Base-by-base conservation (phyloP, 2,113 vertebrate species). In the Zosterops lateralis region DNA sequence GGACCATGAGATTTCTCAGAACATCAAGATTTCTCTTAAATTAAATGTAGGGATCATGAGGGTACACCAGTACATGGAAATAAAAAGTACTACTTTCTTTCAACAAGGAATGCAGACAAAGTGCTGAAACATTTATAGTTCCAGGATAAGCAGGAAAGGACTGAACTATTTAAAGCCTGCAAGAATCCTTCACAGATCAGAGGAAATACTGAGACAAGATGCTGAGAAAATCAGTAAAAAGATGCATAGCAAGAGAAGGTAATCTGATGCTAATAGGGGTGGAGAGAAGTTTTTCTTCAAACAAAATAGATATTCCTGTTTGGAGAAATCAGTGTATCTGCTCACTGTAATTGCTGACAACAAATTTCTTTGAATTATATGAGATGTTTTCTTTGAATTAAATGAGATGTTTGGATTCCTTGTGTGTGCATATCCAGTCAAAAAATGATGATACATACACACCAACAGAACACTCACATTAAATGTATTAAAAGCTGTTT, bases 331-430 rank as follows among this genome's bases (percentile, higher is more conserved):
- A 61, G 66, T 82, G 28, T 72, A 14, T 72, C 84, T 96, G 11
- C 58, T 89, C n/a, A 92, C 73, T 45, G 38, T 68, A 90, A 96
- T 82, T 83, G 66, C 45, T 79, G 81, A 87, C 61, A 82, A 61
- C 7, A 61, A 64, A 72, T 61, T 75, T 74, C 32, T 91, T 50
- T 87, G n/a, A 84, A 75, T 79, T 89, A 68, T 36, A 38, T n/a
- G 29, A 78, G 44, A 10, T 31, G 5, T 21, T 75, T 78, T 77
- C 29, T 89, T 57, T 75, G 48, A 91, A 79, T 75, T 84, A 84
- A 44, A 42, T 22, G 8, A 89, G 56, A 6, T 53, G 17, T 76
- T 79, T 76, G 58, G 88, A 84, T 68, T 75, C 58, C 40, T 75
- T 61, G 19, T 17, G 18, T 78, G 22, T 82, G 25, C 24, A 65